Conservation (phyloP, 2,888 invertebrate species). For the Ectobius pallidus region DNA sequence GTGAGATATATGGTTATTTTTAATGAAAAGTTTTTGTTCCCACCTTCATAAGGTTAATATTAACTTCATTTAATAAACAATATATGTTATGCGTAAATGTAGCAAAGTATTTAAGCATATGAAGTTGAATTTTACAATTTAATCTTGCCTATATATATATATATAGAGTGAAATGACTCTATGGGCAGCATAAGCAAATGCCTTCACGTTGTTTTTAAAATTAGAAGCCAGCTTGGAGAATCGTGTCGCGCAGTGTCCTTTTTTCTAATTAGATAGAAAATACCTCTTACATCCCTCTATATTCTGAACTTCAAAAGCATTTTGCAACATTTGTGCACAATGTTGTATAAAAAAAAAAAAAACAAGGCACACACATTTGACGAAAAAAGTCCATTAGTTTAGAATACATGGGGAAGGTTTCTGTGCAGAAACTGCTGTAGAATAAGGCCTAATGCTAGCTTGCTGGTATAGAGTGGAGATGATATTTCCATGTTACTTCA, state of each 20-base stretch:
- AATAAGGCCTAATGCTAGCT: slow-evolving; percentile 19
- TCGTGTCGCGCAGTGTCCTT: background rate
- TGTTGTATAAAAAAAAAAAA: background rate
- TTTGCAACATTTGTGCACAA: slow-evolving; percentile 15
- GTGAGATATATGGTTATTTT: no score
- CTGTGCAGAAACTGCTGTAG: background rate
- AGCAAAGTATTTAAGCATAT: no score
- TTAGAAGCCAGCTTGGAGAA: no score
- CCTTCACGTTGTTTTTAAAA: no score
- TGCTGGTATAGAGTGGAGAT: background rate
- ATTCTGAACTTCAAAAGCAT: slow-evolving; percentile 5
- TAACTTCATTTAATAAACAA: no score
- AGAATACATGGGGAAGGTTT: background rate
- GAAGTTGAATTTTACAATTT: no score
- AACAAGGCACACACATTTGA: slow-evolving; percentile 19
- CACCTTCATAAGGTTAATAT: no score
- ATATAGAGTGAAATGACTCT: no score
- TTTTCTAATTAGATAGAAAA: background rate
- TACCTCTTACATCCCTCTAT: background rate
- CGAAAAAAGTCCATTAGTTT: slow-evolving; percentile 27
- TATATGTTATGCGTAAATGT: no score
- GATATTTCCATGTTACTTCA: slow-evolving; percentile 30
- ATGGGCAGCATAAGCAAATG: no score
- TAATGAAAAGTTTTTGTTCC: no score
- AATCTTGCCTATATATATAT: no score